These are phyloP conservation scores for Microtus ochrogaster DNA, from an alignment of 2,113 vertebrate genomes.

Conservation along the genomic window DNA sequence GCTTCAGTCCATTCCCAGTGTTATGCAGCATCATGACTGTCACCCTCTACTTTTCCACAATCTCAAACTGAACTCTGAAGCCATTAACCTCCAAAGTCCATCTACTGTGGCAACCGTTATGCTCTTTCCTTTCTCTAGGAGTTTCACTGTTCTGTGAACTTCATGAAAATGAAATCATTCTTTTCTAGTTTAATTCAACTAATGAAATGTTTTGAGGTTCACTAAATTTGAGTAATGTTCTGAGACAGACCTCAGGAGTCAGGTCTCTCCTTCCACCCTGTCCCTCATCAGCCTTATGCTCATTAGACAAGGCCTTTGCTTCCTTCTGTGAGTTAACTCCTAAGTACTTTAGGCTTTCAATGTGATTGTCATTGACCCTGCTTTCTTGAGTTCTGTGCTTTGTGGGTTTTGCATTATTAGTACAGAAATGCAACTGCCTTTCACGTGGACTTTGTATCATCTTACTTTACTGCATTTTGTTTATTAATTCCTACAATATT, in stretches of 20 bases:
- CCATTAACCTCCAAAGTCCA: not conserved
- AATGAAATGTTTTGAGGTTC: not conserved
- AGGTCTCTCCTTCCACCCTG: not conserved
- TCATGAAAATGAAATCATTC: not conserved
- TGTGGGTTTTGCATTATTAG: not conserved
- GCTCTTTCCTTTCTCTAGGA: not conserved
- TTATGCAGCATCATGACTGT: not conserved
- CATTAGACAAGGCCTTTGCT: not conserved
- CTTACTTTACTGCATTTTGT: not conserved
- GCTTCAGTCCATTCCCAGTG: not conserved
- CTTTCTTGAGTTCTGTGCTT: not conserved
- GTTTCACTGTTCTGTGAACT: not conserved
- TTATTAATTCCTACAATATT: not conserved
- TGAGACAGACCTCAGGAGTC: not conserved
- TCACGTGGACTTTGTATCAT: not conserved
- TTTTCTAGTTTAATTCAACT: not conserved
- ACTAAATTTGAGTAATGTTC: not conserved
- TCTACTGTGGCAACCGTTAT: not conserved
- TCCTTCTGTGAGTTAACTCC: not conserved
- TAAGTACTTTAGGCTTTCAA: not conserved
- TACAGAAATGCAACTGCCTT: not conserved
- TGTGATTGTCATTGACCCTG: not conserved
- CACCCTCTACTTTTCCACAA: not conserved
- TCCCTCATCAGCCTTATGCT: not conserved
- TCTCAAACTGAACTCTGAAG: not conserved